Base-by-base conservation (phyloP, 2,113 vertebrate species). In the Mixornis gularis region DNA sequence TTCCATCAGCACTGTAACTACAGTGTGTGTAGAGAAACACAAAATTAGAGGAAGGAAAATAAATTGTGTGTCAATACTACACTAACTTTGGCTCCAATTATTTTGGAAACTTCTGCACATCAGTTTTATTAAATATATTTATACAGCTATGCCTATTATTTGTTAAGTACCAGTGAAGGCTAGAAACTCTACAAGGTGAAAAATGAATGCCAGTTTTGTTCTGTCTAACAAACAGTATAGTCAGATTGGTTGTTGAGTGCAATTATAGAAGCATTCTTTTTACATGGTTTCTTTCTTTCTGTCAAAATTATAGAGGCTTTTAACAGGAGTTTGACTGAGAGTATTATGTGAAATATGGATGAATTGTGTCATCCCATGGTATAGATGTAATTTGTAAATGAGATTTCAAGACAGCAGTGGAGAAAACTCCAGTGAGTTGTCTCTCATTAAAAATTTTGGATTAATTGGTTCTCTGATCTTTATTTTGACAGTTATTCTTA, bases 401-500 rank as follows among this genome's bases (percentile, higher is more conserved):
- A 46, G 82, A 3, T 74, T 92, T 88, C 20, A 43, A 66, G 38
- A 40, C 26, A 68, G 66, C 17, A 72, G 46, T 41, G 22, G 30
- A 79, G 43, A 83, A 91, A 30, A 52, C 34, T 62, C 25, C 49
- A 74, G 32, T 81, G 72, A 89, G 32, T 78, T 85, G 25, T 58
- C 30, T 85, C 56, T 65, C 52, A 41, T 40, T 65, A 64, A 71
- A 87, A 74, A 74, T 70, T 73, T 87, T 85, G 17, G 29, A 62
- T 71, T 92, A 85, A 76, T 68, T 88, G 30, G 19, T 88, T 78
- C 70, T 70, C 16, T 56, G 25, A 81, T 90, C 72, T 84, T 84
- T 73, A 48, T 93, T 94, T 95, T 86, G 90, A 74, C 77, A 92
- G 16, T n/a, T 85, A 51, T 16, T 74, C 51, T 89, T 84, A 72